Base-by-base conservation (phyloP, 2,888 invertebrate genomes). In the Hyles lineata region DNA sequence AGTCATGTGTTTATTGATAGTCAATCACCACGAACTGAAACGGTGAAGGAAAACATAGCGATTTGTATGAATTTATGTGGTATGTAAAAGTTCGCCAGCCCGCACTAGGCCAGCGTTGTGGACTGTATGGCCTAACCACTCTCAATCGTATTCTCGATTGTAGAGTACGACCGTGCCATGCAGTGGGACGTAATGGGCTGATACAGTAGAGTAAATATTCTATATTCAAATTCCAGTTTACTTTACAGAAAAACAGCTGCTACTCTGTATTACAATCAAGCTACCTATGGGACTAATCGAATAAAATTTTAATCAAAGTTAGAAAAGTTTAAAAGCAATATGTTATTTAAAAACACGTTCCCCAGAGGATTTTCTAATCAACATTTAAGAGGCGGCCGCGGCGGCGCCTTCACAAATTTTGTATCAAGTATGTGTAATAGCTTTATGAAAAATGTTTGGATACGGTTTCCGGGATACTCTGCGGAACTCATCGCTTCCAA, bases 361-460 rank as follows among this genome's bases (percentile, higher is more conserved):
- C 77, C 79, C 77, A 79, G 80, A 83, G 86, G 82, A 86, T 86
- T 89, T 88, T 91, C 89, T 91, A 90, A 93, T 93, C 90, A 92
- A 89, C 88, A 93, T 93, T 92, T 90, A 92, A 90, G 90, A 75
- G 84, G 87, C 88, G 87, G 80, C 82, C 84, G 84, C 82, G 84
- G 83, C 85, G 85, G 84, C 87, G 92, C 93, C 92, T 90, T 87
- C 90, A 92, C 93, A 93, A 93, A 93, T 93, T 92, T 92, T 90
- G 87, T 91, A 92, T 92, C 91, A 92, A 92, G 90, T 89, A 89
- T 91, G 89, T 90, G 89, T 84, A 87, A 88, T 87, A 88, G 88
- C 88, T 88, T 90, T 93, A 93, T 93, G 92, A 93, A 93, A 93
- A 93, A 93, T 93, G 90, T 91, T 92, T 89, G 88, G 85, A 85